Conservation (phyloP, 2,888 invertebrate species). For the Tenthredo mesomela region DNA sequence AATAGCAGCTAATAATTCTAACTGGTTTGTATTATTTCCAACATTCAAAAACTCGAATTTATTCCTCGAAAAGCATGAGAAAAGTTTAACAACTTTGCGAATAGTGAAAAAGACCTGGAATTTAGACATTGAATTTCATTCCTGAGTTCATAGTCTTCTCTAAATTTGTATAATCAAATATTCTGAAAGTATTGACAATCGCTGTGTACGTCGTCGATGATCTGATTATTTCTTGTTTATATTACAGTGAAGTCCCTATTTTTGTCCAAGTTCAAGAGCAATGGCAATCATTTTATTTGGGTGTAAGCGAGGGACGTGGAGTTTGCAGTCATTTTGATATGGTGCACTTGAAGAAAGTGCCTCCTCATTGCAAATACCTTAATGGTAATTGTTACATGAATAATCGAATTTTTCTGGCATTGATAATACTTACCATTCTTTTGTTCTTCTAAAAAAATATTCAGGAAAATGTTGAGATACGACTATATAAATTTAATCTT, state of each 20-base stretch:
- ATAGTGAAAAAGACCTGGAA: not conserved
- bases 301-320: slow-evolving; percentile 89
- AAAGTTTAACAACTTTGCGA: not conserved
- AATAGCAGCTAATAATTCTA: slow-evolving; percentile 90
- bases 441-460: not conserved
- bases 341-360: slow-evolving; percentile 90
- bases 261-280: slow-evolving; percentile 92
- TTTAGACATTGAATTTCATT: not conserved
- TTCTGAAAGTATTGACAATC: not conserved
- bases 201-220: not conserved
- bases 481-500: slow-evolving; percentile 27
- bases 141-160: not conserved
- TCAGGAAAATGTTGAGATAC: not conserved
- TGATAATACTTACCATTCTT: slow-evolving; percentile 9
- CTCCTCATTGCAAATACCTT: slow-evolving; percentile 90
- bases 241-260: slow-evolving; percentile 87
- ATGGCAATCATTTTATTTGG: slow-evolving; percentile 90
- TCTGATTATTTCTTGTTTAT: slow-evolving; percentile 63
- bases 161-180: not conserved
- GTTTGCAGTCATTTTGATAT: slow-evolving; percentile 93
- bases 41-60: not conserved
- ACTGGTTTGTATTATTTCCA: slow-evolving; percentile 80
- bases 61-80: not conserved
- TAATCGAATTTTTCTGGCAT: slow-evolving; percentile 74
- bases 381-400: slow-evolving; percentile 85